Base-by-base conservation (phyloP, 2,113 vertebrate species). In the Cephalopholis sonnerati region DNA sequence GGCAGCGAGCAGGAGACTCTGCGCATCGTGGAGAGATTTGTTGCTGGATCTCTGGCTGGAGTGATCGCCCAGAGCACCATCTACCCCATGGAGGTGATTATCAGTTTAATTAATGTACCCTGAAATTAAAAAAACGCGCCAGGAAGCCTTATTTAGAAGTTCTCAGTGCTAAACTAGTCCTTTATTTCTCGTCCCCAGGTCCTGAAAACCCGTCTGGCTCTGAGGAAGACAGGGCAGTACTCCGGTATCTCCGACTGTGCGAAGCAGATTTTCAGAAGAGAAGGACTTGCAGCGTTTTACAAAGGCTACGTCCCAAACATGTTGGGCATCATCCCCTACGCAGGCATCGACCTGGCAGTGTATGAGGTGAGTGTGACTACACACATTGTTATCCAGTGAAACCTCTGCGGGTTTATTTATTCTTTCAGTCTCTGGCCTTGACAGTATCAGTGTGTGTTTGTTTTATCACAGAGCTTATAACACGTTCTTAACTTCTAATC, bases 261-360 rank as follows among this genome's bases (percentile, higher is more conserved):
- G 64, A 97, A 96, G 91, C 97, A 96, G 83, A 97, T 99, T 66
- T 93, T 98, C 68, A 87, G 91, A 25, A 94, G 92, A 44, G 98
- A 98, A 86, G 98, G 98, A 0, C 59, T 97, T 6, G 71, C 91
- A 0, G 97, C 97, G 1, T 99, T 99, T 90, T 99, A 99, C 90
- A 99, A 98, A 93, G 98, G 98, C 89, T 99, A 98, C 5, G 24
- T 99, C 24, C 98, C 98, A 39, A 99, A 99, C 92, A 97, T 99
- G 97, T 59, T 99, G 32, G 98, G 98, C 7, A 99, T 99, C 94
- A 97, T 99, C 93, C 98, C 98, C 0, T 99, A 99, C 0, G 98
- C 98, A 0, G 98, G 98, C 22, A 99, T 99, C 20, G 98, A 99
- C 93, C 93, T 99, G 69, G 98, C 98, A 0, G 96, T 99, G 27